These are phyloP conservation scores for Rattus rattus DNA, from an alignment of 2,113 vertebrate genomes.

Conservation along the genomic window DNA sequence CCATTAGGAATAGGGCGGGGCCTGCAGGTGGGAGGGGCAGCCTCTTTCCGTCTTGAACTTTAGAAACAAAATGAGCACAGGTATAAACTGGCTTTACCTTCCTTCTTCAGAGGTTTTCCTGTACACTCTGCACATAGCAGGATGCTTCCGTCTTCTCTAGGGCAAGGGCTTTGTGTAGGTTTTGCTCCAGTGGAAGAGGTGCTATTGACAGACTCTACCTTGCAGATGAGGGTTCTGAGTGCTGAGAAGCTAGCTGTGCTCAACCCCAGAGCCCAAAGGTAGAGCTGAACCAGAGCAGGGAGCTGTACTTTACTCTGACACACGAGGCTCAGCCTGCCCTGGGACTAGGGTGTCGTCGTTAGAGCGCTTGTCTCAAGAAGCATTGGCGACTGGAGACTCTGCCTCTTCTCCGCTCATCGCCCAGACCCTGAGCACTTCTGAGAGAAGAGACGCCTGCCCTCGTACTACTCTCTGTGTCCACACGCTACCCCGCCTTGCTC, in stretches of 20 bases:
- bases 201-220: background rate
- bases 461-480: background rate
- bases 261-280: background rate
- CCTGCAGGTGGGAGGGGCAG: background rate
- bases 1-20: background rate
- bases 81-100: background rate
- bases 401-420: background rate
- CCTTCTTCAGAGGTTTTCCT: background rate
- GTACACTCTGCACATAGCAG: background rate
- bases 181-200: too few species aligned
- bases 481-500: background rate
- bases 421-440: rapidly evolving
- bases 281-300: background rate
- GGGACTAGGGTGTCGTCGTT: rapidly evolving
- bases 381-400: background rate
- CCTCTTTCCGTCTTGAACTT: background rate
- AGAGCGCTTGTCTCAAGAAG: rapidly evolving
- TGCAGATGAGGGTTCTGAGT: background rate
- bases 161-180: rapidly evolving
- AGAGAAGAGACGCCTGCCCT: background rate
- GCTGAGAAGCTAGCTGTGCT: background rate
- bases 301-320: background rate
- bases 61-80: background rate
- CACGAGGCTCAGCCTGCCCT: rapidly evolving
- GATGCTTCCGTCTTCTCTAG: background rate